Base-by-base conservation (phyloP, 2,888 invertebrate species). In the Apamea epomidion region DNA sequence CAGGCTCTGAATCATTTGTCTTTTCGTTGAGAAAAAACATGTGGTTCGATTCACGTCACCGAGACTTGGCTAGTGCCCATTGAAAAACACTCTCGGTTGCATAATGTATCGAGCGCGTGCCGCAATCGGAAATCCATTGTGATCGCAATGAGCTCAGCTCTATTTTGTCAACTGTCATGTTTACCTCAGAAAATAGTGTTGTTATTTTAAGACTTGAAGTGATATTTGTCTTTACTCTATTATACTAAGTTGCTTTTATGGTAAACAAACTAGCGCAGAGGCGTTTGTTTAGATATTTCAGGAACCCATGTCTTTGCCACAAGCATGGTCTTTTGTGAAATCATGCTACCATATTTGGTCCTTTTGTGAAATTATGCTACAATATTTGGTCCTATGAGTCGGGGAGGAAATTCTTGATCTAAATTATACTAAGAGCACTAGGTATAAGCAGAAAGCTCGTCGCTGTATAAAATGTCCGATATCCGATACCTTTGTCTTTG, bases 61-160 rank as follows among this genome's bases (percentile, higher is more conserved):
- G 12, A 74, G 42, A 87, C 76, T 89, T 91, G 90, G 92, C 91
- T 84, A 87, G 87, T 87, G 83, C 87, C 83, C 83, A 87, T 89
- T 86, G 86, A 87, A 89, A 90, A 91, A 89, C 85, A 90, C 83
- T 86, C 80, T 88, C 83, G 75, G 83, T 90, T 90, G 84, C 86
- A 89, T 88, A 91, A 91, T 88, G 77, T 87, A 87, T 80, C 75
- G 87, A 78, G 82, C 83, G 84, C 81, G 80, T 84, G 83, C 78
- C 82, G 79, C 88, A 86, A 87, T 92, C 88, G 90, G 89, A 89
- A 91, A 90, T 87, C 88, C 88, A 91, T 91, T 91, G 89, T 83
- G 84, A 82, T 88, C 80, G 76, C 83, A 89, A 86, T 87, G 86
- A 84, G 86, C 77, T 81, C 84, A 81, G 74, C 79, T 80, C 79